These are phyloP conservation scores for Sitodiplosis mosellana DNA, from an alignment of 1,140 invertebrate genomes.

Conservation along the genomic window DNA sequence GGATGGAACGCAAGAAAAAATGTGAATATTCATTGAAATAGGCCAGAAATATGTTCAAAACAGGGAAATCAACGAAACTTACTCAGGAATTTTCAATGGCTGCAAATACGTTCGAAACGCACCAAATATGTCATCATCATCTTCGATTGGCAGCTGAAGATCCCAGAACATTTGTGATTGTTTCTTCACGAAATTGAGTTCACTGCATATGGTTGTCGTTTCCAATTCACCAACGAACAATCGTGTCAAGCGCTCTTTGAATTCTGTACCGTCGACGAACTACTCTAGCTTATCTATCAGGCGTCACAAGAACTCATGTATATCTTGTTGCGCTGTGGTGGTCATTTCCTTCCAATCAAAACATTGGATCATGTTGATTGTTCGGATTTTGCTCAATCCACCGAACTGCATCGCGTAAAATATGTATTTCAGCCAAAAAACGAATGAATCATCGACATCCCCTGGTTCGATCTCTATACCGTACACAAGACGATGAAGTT, in stretches of 20 bases:
- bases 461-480: slow-evolving; percentile 97
- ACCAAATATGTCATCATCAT: slow-evolving; percentile 84
- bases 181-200: slow-evolving; percentile 85
- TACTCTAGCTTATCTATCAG: slow-evolving; percentile 86
- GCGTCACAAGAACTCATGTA: slow-evolving; percentile 73
- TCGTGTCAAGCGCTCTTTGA: slow-evolving; percentile 87
- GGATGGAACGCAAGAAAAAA: no score
- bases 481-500: slow-evolving; percentile 76
- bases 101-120: not conserved
- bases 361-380: slow-evolving; percentile 94
- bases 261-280: slow-evolving; percentile 88
- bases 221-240: slow-evolving; percentile 96
- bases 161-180: slow-evolving; percentile 95
- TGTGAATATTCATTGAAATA: no score
- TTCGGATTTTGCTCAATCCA: slow-evolving; percentile 85
- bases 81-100: not conserved
- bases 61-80: no score
- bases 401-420: slow-evolving; percentile 94
- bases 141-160: slow-evolving; percentile 95
- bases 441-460: slow-evolving; percentile 87
- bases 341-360: slow-evolving; percentile 98
- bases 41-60: no score
- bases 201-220: slow-evolving; percentile 91
- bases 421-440: slow-evolving; percentile 84
- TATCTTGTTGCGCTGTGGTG: slow-evolving; percentile 98